phyloP scores from a whole-genome alignment of 2,113 vertebrate genomes.

The Aramus guarauna region DNA sequence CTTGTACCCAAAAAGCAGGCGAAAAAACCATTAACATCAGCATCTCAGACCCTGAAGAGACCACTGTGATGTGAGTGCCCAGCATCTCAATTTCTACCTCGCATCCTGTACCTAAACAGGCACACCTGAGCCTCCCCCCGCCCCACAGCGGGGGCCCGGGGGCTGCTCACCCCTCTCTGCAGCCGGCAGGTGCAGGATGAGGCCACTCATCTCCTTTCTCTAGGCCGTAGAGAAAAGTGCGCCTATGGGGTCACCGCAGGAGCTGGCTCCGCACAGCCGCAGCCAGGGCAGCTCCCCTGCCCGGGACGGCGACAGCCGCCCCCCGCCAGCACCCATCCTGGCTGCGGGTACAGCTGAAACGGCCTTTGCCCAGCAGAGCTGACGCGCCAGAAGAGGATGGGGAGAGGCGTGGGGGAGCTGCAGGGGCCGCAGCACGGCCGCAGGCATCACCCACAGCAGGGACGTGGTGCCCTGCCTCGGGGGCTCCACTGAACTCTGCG shows the following conservation, averaged over 20 bases:
- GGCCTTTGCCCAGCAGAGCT: not conserved
- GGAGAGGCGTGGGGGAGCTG: not conserved
- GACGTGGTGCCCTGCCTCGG: rapidly evolving
- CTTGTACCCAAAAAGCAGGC: rapidly evolving
- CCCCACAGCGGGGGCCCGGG: rapidly evolving
- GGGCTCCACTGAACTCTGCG: not conserved
- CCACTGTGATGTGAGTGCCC: rapidly evolving
- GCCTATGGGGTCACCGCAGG: not conserved
- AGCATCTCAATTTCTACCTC: rapidly evolving
- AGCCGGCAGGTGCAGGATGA: rapidly evolving
- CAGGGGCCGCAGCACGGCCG: rapidly evolving
- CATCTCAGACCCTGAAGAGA: rapidly evolving
- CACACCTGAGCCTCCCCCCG: not conserved
- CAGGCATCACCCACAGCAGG: rapidly evolving
- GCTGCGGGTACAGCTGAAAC: rapidly evolving
- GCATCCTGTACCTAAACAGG: rapidly evolving
- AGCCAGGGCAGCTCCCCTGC: not conserved
- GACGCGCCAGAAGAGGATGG: rapidly evolving
- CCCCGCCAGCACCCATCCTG: rapidly evolving
- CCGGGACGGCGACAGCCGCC: rapidly evolving
- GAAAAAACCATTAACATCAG: rapidly evolving
- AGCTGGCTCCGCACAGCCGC: rapidly evolving
- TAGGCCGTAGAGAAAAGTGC: rapidly evolving
- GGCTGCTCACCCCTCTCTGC: not conserved
- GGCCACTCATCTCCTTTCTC: not conserved